phyloP scores from a whole-genome alignment of 64 coral and sea anemone species.

The Dendrophyllia cribrosa region DNA sequence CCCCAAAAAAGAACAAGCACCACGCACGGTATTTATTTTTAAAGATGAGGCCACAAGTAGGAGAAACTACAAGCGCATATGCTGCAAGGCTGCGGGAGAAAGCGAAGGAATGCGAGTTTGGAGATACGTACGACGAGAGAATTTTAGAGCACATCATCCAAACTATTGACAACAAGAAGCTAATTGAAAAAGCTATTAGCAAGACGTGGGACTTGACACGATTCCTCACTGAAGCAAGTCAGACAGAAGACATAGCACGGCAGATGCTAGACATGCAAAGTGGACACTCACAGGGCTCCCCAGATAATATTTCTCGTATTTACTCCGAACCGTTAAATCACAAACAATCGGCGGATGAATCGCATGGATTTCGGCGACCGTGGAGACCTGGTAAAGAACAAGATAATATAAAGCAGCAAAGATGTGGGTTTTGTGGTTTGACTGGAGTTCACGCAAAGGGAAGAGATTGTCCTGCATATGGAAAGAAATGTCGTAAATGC shows the following conservation, averaged over 20 bases:
- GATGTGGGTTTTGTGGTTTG: neutral
- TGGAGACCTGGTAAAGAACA: neutral
- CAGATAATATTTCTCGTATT: neutral
- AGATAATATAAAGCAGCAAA: neutral
- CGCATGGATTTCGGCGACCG: neutral
- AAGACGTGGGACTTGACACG: too few species aligned
- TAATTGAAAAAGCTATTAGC: too few species aligned
- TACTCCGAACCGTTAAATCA: neutral
- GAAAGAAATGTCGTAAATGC: constrained; percentile 36
- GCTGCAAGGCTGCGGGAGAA: constrained; percentile 50
- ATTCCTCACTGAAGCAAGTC: too few species aligned
- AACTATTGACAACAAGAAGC: too few species aligned
- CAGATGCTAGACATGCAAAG: constrained; percentile 42
- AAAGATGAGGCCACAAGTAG: constrained; percentile 22
- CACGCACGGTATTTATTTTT: constrained; percentile 51
- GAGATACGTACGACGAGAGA: neutral
- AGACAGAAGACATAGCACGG: neutral
- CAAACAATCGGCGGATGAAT: neutral
- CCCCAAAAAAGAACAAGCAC: constrained; percentile 51
- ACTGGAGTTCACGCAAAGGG: neutral
- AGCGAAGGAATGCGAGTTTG: constrained; percentile 64
- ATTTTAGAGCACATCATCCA: too few species aligned
- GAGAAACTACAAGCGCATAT: neutral
- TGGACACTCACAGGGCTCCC: neutral
- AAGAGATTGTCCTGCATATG: constrained; percentile 1